These are phyloP conservation scores for Siderastrea radians DNA, from an alignment of 92 coral and sea anemone species.

Conservation along the genomic window DNA sequence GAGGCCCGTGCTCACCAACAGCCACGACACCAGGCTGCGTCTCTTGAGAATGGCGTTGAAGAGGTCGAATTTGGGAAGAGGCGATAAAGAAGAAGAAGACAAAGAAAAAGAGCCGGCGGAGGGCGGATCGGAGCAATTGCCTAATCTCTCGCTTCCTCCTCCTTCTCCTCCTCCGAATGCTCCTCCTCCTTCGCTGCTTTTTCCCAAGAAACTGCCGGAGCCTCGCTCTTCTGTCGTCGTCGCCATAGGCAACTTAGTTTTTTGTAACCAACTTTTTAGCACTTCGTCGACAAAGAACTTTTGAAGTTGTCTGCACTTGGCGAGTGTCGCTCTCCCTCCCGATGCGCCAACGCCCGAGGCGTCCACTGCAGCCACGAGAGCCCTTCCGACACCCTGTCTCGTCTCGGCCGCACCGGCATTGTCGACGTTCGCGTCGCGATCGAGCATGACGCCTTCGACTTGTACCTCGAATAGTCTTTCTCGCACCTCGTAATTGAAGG, in stretches of 20 bases:
- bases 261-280: neutral
- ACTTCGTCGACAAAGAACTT: neutral
- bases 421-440: no score
- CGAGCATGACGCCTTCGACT: neutral
- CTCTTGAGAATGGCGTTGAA: neutral
- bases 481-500: neutral
- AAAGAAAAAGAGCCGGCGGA: no score
- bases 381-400: neutral
- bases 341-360: neutral
- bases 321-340: neutral
- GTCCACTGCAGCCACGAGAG: neutral
- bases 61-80: neutral
- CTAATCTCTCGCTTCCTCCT: no score
- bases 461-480: neutral
- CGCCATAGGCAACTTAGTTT: neutral
- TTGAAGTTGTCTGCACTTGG: neutral
- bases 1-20: conserved; percentile 13
- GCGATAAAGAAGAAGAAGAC: no score
- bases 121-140: no score
- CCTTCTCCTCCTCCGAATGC: no score
- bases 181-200: no score
- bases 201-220: neutral
- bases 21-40: neutral
- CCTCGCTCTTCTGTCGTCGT: neutral
- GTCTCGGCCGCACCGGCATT: neutral